A percentile compares a stretch with the other conserved stretches of the same genome.
Evolutionary conservation across 2,797 vertebrate species (phyloP).

Genomic region (Anguilla obscura): DNA sequence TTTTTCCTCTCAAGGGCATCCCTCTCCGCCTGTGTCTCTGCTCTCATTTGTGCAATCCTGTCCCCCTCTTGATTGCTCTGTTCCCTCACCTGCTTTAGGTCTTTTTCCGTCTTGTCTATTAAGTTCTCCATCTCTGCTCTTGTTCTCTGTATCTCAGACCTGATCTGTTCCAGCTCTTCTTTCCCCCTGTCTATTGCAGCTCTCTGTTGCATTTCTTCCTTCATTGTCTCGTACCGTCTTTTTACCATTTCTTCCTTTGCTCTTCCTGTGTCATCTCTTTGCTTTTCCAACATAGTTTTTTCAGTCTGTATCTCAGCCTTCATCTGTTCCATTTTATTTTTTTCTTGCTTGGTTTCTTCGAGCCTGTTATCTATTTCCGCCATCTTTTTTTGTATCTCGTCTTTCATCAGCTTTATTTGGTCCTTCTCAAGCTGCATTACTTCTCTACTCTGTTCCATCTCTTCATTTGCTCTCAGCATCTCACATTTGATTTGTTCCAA

Average conservation of each 20-base stretch:
- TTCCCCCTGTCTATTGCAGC: constrained; percentile 21
- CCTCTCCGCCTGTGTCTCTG: constrained; percentile 16
- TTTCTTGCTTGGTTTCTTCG: constrained; percentile 33
- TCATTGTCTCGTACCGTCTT: constrained; percentile 19
- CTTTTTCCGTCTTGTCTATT: constrained; percentile 14
- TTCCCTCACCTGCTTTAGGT: constrained; percentile 16
- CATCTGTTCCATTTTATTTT: constrained; percentile 27
- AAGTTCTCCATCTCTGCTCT: constrained; percentile 19
- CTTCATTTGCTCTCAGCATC: constrained; percentile 29
- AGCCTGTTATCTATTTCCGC: constrained; percentile 25
- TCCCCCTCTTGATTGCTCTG: constrained; percentile 12
- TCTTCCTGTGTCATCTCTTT: constrained; percentile 18
- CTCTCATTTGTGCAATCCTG: constrained; percentile 21
- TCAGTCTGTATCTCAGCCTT: constrained; percentile 35
- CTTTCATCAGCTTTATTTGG: constrained; percentile 26
- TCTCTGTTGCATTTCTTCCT: constrained; percentile 20
- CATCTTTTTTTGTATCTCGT: constrained; percentile 27
- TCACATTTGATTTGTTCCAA: constrained; percentile 19
- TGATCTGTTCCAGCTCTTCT: constrained; percentile 34
- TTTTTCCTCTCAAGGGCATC: constrained; percentile 17
- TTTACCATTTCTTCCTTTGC: constrained; percentile 29
- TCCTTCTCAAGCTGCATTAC: constrained; percentile 20
- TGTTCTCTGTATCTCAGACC: constrained; percentile 22
- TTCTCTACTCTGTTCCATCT: constrained; percentile 2
- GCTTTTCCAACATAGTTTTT: constrained; percentile 26